Evolutionary conservation across 1,140 invertebrate species (phyloP).

Genomic region (Lepidurus couesii): DNA sequence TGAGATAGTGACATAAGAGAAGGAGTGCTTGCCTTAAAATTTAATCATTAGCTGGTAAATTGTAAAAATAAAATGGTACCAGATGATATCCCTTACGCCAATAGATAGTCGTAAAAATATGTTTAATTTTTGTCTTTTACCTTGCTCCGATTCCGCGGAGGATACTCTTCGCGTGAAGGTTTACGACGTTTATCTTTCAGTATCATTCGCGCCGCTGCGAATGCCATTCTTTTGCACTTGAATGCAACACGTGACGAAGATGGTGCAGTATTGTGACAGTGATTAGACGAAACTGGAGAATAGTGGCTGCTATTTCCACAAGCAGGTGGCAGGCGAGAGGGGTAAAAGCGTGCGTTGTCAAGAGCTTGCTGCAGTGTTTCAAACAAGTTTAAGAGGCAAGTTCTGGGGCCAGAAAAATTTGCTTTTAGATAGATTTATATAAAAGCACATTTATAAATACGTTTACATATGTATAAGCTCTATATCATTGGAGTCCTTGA

Average conservation of each 20-base stretch:
- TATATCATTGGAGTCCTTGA: too few species aligned
- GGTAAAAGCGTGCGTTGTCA: background rate
- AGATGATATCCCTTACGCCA: too few species aligned
- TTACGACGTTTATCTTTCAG: conserved; percentile 36
- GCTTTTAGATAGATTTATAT: too few species aligned
- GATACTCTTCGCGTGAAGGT: conserved; percentile 34
- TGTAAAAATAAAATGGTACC: too few species aligned
- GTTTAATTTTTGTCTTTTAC: conserved; percentile 24
- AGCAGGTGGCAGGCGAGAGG: background rate
- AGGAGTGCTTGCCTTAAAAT: too few species aligned
- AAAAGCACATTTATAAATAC: too few species aligned
- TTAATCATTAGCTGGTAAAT: too few species aligned
- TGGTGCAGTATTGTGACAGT: background rate
- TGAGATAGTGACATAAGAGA: too few species aligned
- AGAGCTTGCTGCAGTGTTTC: background rate
- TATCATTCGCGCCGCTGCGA: conserved; percentile 35
- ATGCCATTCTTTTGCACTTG: conserved; percentile 32
- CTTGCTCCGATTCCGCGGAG: conserved; percentile 35
- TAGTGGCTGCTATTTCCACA: background rate
- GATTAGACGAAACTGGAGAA: background rate
- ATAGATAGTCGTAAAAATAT: background rate
- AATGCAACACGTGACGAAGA: conserved; percentile 13
- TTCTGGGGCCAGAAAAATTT: too few species aligned
- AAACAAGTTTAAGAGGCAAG: too few species aligned
- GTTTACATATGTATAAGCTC: too few species aligned